Conservation (phyloP, 1,140 invertebrate genomes). For the Episyrphus balteatus region DNA sequence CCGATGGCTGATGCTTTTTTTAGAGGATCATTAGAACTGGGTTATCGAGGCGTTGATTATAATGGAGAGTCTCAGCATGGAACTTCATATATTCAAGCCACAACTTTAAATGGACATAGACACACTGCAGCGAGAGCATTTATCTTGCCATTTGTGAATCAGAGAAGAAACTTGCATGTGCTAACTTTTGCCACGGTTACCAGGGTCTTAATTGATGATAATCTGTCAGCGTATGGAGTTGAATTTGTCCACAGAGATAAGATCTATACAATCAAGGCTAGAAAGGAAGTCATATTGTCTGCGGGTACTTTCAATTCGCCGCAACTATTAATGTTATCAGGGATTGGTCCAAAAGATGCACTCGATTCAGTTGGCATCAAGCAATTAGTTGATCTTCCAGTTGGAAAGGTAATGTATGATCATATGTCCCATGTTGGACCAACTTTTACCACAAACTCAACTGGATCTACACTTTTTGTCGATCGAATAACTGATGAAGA, state of each 20-base stretch:
- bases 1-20: conserved; percentile 47
- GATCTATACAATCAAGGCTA: conserved; percentile 38
- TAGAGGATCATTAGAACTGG: conserved; percentile 44
- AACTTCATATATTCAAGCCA: conserved; percentile 54
- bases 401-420: conserved; percentile 58
- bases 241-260: conserved; percentile 42
- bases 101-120: conserved; percentile 41
- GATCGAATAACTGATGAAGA: conserved; percentile 37
- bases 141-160: conserved; percentile 43
- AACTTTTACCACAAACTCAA: conserved; percentile 40
- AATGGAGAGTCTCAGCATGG: conserved; percentile 49
- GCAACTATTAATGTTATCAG: conserved; percentile 65
- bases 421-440: conserved; percentile 52
- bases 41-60: conserved; percentile 46
- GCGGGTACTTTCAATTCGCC: conserved; percentile 63
- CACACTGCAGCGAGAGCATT: conserved; percentile 47
- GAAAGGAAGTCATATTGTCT: conserved; percentile 51
- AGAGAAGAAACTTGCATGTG: conserved; percentile 50
- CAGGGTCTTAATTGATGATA: conserved; percentile 46
- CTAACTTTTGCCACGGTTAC: conserved; percentile 41
- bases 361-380: conserved; percentile 48
- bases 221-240: conserved; percentile 45
- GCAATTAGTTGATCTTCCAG: conserved; percentile 50
- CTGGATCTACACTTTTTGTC: conserved; percentile 7
- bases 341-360: conserved; percentile 53